Base-by-base conservation (phyloP, 2,888 invertebrate species). In the Callyntrura guangdongensis region DNA sequence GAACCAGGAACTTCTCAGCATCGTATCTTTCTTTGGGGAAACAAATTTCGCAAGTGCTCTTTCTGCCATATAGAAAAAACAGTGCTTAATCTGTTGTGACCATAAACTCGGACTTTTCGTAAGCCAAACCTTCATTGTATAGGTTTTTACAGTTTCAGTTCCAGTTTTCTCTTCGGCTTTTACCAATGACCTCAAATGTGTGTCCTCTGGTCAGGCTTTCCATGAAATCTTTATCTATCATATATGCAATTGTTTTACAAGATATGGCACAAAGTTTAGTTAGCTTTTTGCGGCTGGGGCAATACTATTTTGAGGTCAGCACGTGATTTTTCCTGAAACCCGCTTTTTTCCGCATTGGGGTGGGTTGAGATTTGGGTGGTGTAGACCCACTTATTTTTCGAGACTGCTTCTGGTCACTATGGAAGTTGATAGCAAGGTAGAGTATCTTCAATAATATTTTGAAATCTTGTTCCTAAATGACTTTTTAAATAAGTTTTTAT, bases 91-190 rank as follows among this genome's bases (percentile, higher is more conserved):
- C 82, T 12, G 61, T 4, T n/a, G 61, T 61, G 22, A 82, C 82
- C 22, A 82, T 36, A 27, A 82, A 82, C 27, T 82, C 61, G 36
- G 27, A 82, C 22, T 64, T 49, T 17, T 22, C 22, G n/a, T 85
- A 84, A 4, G 89, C 77, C n/a, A 89, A 56, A 20, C 67, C 64
- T 8, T 36, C 14, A 3, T 89, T 85, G 47, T 85, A 84, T 20
- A 85, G 74, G 47, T 85, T 72, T 49, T 85, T 14, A 53, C 49
- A 84, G 61, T 84, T 85, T 3, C 17, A 27, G 64, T n/a, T n/a
- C n/a, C n/a, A n/a, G n/a, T n/a, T n/a, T n/a, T n/a, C n/a, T n/a
- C n/a, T n/a, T n/a, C n/a, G 89, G 17, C 20, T 17, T 3, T 79
- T 9, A 5, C 11, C 22, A 2, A 81, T 36, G 22, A 14, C 64